Base-by-base conservation (phyloP, 2,888 invertebrate genomes). In the Linyphia triangularis region DNA sequence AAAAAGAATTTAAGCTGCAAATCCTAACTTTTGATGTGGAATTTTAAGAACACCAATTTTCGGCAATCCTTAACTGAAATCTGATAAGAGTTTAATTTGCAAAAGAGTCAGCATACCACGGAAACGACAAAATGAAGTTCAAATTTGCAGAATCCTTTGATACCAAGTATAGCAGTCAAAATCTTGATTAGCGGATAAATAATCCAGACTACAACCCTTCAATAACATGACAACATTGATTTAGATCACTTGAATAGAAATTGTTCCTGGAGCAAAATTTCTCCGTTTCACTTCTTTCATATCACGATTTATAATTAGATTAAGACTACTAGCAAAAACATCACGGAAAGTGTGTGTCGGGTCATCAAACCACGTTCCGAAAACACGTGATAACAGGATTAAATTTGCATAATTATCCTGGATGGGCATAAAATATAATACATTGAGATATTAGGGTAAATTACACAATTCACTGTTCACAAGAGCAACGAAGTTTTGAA, bases 331-430 rank as follows among this genome's bases (percentile, higher is more conserved):
- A 9, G 4, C 51, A 16, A 16, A 37, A 33, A 9, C 26, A 9
- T 24, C 40, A 63, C 26, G 63, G 63, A 19, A 37, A 24, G 16
- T 40, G 5, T 9, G 77, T 33, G 33, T 19, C 51, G 67, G 78
- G 78, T 79, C 78, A 79, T 22, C 67, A 19, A 19, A 30, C 37
- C 78, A 79, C 78, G 78, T 79, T 79, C 30, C 13, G 19, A 19
- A 40, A 19, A 24, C 61, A 77, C 67, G 78, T 79, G 78, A 40
- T 13, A 26, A 26, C 51, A 7, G n/a, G n/a, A n/a, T n/a, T n/a
- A n/a, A n/a, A n/a, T n/a, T n/a, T n/a, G n/a, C n/a, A n/a, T n/a
- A n/a, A n/a, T n/a, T n/a, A n/a, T n/a, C n/a, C n/a, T n/a, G n/a
- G n/a, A n/a, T n/a, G n/a, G n/a, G n/a, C n/a, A n/a, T n/a, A n/a